Evolutionary conservation across 2,888 invertebrate species (phyloP).

Genomic region (Epistrophella euchroma): DNA sequence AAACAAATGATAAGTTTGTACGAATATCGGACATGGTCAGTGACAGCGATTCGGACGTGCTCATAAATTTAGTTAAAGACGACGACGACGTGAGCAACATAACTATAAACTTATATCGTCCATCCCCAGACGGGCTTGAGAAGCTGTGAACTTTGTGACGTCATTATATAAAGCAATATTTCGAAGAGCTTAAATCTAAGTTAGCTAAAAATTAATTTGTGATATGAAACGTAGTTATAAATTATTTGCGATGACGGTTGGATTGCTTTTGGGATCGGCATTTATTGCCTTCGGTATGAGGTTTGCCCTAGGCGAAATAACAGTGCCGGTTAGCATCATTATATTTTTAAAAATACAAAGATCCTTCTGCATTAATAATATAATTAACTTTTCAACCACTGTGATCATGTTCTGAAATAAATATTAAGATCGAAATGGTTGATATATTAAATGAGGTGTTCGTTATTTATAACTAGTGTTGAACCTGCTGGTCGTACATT

Average conservation of each 20-base stretch:
- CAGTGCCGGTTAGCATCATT: slow-evolving; percentile 48
- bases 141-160: slow-evolving; percentile 15
- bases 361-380: background rate
- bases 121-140: slow-evolving; percentile 11
- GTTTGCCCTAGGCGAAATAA: slow-evolving; percentile 46
- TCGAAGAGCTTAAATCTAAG: slow-evolving; percentile 18
- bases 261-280: slow-evolving; percentile 35
- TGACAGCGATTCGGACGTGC: slow-evolving; percentile 23
- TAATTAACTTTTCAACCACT: background rate
- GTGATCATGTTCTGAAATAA: background rate
- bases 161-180: background rate
- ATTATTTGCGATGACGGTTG: slow-evolving; percentile 54
- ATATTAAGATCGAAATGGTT: background rate
- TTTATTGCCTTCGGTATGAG: slow-evolving; percentile 43
- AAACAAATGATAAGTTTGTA: slow-evolving; percentile 20
- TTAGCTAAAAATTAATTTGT: background rate
- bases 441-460: background rate
- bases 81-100: slow-evolving; percentile 14
- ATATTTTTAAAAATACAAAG: background rate
- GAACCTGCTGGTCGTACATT: background rate
- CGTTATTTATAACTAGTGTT: background rate
- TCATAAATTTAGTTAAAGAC: slow-evolving; percentile 15
- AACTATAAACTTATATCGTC: background rate
- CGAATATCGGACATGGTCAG: slow-evolving; percentile 26
- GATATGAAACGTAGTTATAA: slow-evolving; percentile 45